These are phyloP conservation scores for Drosophila algonquin DNA, from an alignment of 2,888 invertebrate species.

Conservation along the genomic window DNA sequence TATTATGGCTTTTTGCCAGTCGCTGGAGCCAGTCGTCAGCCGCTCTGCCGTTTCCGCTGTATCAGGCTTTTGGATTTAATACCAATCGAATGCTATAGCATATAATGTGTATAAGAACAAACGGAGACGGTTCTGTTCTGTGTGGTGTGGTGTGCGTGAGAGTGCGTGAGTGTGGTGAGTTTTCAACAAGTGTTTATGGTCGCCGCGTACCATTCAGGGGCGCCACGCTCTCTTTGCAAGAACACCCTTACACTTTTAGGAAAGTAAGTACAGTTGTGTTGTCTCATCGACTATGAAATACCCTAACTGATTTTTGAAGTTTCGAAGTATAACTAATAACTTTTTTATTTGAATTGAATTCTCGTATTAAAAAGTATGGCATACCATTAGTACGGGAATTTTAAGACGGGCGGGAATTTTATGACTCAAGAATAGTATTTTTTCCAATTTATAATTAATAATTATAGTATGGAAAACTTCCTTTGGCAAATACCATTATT, in stretches of 20 bases:
- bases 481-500: no score
- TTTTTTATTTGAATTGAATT: neutral
- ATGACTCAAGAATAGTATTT: no score
- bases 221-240: constrained; percentile 19
- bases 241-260: neutral
- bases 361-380: no score
- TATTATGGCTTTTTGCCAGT: constrained; percentile 66
- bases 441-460: no score
- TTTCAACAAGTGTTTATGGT: constrained; percentile 70
- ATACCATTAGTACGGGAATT: no score
- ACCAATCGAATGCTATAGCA: constrained; percentile 2
- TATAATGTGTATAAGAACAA: neutral
- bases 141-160: neutral
- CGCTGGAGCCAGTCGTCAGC: constrained; percentile 53
- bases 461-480: no score
- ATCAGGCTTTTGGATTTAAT: constrained; percentile 20
- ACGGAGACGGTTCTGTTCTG: constrained; percentile 30
- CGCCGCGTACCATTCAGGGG: constrained; percentile 44
- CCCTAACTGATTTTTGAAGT: neutral
- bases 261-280: neutral
- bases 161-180: constrained; percentile 69
- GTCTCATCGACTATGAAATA: neutral
- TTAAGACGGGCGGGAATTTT: no score
- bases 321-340: neutral
- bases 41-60: constrained; percentile 54